Evolutionary conservation across 2,797 vertebrate species (phyloP).

Genomic region (Alouatta caraya): DNA sequence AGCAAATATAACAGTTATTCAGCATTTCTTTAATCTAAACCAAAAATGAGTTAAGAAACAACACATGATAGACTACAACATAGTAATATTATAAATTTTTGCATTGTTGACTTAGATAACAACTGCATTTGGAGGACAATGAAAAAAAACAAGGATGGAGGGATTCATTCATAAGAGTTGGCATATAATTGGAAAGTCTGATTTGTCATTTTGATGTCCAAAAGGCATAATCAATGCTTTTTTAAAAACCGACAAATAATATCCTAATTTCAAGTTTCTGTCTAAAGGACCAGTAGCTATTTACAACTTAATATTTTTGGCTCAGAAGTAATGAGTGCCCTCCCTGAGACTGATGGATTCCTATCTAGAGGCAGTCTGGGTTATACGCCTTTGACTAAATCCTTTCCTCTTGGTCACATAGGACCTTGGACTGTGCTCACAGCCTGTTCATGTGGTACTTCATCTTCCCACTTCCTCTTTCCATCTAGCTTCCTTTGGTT

Average conservation of each 20-base stretch:
- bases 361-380: neutral
- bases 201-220: slow-evolving; percentile 15
- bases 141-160: neutral
- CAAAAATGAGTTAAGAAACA: slow-evolving; percentile 1
- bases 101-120: neutral
- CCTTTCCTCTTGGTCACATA: neutral
- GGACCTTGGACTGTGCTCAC: neutral
- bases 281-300: neutral
- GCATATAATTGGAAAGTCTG: neutral
- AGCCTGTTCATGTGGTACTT: neutral
- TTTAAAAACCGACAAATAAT: neutral
- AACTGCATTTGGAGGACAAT: neutral
- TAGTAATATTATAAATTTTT: neutral
- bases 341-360: neutral
- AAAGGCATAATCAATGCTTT: neutral
- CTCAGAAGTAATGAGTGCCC: neutral
- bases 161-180: neutral
- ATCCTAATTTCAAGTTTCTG: neutral
- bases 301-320: neutral
- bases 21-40: slow-evolving; percentile 3
- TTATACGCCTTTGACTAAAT: neutral
- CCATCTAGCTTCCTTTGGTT: slow-evolving; percentile 18
- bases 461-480: neutral
- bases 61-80: neutral
- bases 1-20: neutral